Evolutionary conservation across 1,140 invertebrate genomes (phyloP).

Genomic region (Centruroides sculpturatus): DNA sequence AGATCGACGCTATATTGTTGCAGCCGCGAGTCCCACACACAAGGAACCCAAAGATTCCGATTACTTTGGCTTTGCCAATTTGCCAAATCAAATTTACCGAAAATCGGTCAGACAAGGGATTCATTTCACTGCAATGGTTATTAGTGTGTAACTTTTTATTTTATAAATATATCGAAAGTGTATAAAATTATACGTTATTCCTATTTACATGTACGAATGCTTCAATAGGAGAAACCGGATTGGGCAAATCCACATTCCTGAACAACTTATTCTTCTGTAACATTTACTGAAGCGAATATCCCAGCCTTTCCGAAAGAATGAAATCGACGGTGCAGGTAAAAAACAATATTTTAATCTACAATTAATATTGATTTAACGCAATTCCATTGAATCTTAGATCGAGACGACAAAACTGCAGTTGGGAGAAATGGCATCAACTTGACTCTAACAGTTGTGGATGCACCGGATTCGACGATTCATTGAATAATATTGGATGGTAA

Average conservation of each 20-base stretch:
- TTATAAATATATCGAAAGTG: not conserved
- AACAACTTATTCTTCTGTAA: slow-evolving; percentile 98
- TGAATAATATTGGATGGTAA: slow-evolving; percentile 48
- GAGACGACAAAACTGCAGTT: slow-evolving; percentile 83
- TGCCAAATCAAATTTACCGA: slow-evolving; percentile 96
- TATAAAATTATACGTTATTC: not conserved
- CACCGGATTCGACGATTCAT: slow-evolving; percentile 52
- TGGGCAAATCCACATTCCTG: slow-evolving; percentile 97
- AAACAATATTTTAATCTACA: too few relatives aligned
- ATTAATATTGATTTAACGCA: too few relatives aligned
- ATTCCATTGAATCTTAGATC: too few relatives aligned
- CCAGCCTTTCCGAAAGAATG: slow-evolving; percentile 62
- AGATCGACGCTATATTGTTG: too few relatives aligned
- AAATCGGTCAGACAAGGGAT: slow-evolving; percentile 99
- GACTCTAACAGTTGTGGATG: slow-evolving; percentile 44
- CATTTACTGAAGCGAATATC: slow-evolving; percentile 78
- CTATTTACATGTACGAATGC: slow-evolving; percentile 36
- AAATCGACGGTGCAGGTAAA: slow-evolving; percentile 77
- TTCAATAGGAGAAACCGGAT: slow-evolving; percentile 88
- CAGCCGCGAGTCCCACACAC: too few relatives aligned
- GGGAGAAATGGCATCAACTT: slow-evolving; percentile 45
- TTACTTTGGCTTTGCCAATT: slow-evolving; percentile 80
- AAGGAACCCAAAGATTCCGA: slow-evolving; percentile 54
- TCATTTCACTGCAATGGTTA: slow-evolving; percentile 98
- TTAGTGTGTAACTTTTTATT: slow-evolving; percentile 51